Evolutionary conservation across 2,888 invertebrate species (phyloP), one percentile per base, ranked within the genome.

Genomic region (Drosophila monieri): DNA sequence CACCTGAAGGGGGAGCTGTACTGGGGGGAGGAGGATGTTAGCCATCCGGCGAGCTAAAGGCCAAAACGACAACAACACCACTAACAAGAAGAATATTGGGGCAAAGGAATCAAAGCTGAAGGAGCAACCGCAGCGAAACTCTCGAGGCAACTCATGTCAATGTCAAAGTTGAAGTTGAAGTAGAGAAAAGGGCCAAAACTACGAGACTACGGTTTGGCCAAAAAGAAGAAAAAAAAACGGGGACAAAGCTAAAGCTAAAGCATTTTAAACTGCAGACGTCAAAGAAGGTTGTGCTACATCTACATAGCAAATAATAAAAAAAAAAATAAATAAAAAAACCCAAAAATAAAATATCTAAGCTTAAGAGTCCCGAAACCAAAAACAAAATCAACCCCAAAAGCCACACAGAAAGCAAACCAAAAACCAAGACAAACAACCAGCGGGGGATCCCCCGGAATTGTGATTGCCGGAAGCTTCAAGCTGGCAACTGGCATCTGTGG

Each of bases 251-350:
- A 56, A 74, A 64, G 76, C 81, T 73, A 72, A 78, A 78, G 71
- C 68, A 83, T 79, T 83, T 78, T 83, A 85, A 43, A 69, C 85
- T 76, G 76, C 80, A 77, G 81, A 78, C 68, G 78, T 86, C 87
- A 83, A 83, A 83, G 87, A 83, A 83, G 81, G 81, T 83, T 83
- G 81, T 83, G 87, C 87, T 87, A 87, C 74, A 81, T 81, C 85
- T 87, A 80, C 80, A 81, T 86, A 86, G 76, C 80, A 86, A 84
- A 87, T 76, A 78, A 75, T 18, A 76, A 78, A 73, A 62, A 60
- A 72, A 72, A 73, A 14, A 35, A 10, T 4, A 32, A 32, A n/a
- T 1, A 1, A 39, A 76, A 78, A 74, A 60, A 58, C 6, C 9
- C 3, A 21, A 35, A 76, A 78, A 74, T 60, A 60, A 73, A 69